Evolutionary conservation across 2,113 vertebrate species (phyloP), one percentile per base, ranked within the genome.

Genomic region (Spea bombifrons): DNA sequence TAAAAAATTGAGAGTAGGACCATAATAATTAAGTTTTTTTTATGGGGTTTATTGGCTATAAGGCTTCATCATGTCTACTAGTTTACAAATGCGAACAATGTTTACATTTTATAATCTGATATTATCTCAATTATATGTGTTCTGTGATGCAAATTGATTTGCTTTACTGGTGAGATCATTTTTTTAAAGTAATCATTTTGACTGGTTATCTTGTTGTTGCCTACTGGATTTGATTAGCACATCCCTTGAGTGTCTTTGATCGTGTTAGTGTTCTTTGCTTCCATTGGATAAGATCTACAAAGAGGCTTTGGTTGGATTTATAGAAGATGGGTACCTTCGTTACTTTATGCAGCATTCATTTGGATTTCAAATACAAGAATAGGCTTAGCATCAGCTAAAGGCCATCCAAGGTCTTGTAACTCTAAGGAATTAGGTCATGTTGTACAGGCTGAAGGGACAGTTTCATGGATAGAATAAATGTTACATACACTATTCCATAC

Each of bases 291-390:
- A 63, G 55, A 45, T 50, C 12, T 13, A n/a, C 47, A 78, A 78
- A 78, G 66, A 71, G 69, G 76, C 55, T 78, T 76, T 71, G 15
- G 47, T 71, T 16, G 75, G 75, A 78, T 71, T 78, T 50, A 64
- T 71, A 78, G 66, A 6, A 59, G 44, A 77, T 50, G 75, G 30
- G 45, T 44, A 70, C 52, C 47, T 77, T 46, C 66, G 70, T 77
- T 77, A 69, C 50, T 46, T 30, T 66, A 30, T 30, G 13, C 44
- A 46, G 66, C 66, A 45, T 67, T 10, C 46, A 10, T 6, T 67
- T 30, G n/a, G 17, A 10, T 69, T 71, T 0, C 13, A 71, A 78
- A 78, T 78, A 67, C 55, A 17, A 46, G 50, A 8, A 57, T 52
- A 76, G 75, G 67, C 69, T 68, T 68, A 68, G 52, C 65, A 48